Conservation (phyloP, 64 coral and sea anemone genomes). For the Hydrozoanthus tunicans region DNA sequence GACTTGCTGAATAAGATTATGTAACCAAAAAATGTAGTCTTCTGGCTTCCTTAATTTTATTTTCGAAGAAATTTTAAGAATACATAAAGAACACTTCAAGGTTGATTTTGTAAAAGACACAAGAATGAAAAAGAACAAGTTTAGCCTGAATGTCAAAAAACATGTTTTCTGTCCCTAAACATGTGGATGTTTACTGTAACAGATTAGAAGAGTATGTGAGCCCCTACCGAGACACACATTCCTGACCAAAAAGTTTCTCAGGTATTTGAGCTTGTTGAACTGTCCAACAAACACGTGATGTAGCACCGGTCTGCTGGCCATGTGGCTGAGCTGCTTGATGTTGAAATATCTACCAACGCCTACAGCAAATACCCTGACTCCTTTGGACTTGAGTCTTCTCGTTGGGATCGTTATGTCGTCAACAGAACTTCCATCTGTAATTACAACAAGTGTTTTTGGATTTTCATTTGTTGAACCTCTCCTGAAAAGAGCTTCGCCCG, state of each 20-base stretch:
- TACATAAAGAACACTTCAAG: no score
- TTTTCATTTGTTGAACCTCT: neutral
- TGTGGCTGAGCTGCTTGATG: neutral
- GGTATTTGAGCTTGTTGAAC: constrained; percentile 23
- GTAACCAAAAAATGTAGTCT: no score
- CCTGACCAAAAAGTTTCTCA: constrained; percentile 11
- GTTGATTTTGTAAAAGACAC: no score
- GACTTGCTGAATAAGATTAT: no score
- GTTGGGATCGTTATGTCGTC: constrained; percentile 18
- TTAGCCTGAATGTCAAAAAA: no score
- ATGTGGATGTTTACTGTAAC: neutral
- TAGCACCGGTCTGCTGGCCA: constrained; percentile 6
- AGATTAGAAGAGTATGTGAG: neutral
- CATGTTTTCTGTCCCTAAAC: no score
- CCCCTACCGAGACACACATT: constrained; percentile 7
- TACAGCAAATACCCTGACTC: constrained; percentile 20
- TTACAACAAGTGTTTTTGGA: constrained; percentile 30
- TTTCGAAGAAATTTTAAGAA: no score
- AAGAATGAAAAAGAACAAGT: no score
- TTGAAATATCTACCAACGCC: constrained; percentile 13
- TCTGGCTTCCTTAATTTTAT: no score
- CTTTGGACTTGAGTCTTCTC: neutral
- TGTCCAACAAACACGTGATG: constrained; percentile 30
- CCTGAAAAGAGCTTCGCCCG: constrained; percentile 2
- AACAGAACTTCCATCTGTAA: constrained; percentile 19